Evolutionary conservation across 2,888 invertebrate genomes (phyloP), one percentile per base, ranked within the genome.

Genomic region (Heliconius ismenius): DNA sequence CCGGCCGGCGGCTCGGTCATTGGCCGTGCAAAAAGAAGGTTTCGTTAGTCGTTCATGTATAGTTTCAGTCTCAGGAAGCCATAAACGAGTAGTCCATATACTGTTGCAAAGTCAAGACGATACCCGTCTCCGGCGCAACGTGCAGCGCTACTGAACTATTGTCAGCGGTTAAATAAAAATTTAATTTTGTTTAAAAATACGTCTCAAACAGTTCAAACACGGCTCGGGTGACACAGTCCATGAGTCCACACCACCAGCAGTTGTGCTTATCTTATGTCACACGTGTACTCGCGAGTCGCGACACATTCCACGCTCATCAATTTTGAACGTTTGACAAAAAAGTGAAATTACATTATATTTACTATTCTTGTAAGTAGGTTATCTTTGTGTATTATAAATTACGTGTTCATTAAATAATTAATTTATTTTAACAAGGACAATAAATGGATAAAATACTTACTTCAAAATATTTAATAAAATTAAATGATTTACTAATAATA

Each of bases 1-100:
- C 93, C 84, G 84, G 91, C 92, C 91, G 91, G 92, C 89, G 82
- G 86, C 86, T 87, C 91, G 92, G 91, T 91, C 92, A 92, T 93
- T 92, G 92, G 92, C 92, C 91, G 87, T 88, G 88, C 86, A 88
- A 88, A 88, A 86, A 89, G 39, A 88, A 89, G 86, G 86, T 86
- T 86, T 58, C 3, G 3, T n/a, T 86, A 86, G 88, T 86, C 83
- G 83, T 88, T 86, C 87, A 84, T 86, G 85, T 86, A 85, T 87
- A 85, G 88, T 87, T 85, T 87, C 84, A 88, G 87, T 89, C 89
- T 90, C 90, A 90, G 89, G 90, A 91, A 86, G 86, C 87, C 84
- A 86, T 85, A 32, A 7, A 32, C 32, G 32, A 6, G 32, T 32
- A 7, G 32, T 32, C 9, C 32, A 32, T 32, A 86, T 81, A 83